Evolutionary conservation across 2,113 vertebrate genomes (phyloP), one percentile per base, ranked within the genome.

Genomic region (Hepsetus odoe): DNA sequence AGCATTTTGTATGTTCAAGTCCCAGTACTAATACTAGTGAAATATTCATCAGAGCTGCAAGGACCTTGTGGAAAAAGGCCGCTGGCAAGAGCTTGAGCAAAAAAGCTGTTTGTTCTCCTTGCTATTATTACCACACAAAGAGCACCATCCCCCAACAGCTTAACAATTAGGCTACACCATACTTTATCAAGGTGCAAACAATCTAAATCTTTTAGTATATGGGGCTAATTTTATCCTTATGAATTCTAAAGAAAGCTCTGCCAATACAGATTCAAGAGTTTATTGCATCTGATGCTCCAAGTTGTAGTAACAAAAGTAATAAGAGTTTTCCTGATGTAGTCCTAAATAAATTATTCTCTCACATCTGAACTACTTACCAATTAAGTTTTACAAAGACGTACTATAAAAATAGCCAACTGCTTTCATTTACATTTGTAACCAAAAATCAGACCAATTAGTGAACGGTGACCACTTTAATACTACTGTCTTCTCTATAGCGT

Each of bases 11-110:
- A 66, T 69, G 56, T 66, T 28, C 13, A 68, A 72, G 59, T 59
- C 59, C 53, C 73, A 74, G 14, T 42, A 70, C 24, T 35, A 71
- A 80, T 40, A 35, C 56, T 67, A 18, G 16, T 77, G 22, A 82
- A 83, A 81, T 81, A 66, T 74, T 46, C 24, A 72, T 55, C 49
- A 53, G 61, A 72, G 38, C 72, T 62, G 18, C 4, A 55, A 22
- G 18, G 49, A 35, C 51, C 58, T 55, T 38, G 65, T 35, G 68
- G 53, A 70, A 76, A 38, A 49, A 46, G 67, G 46, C 59, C 62
- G 38, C 8, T 51, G 56, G 58, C 46, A 72, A 58, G 42, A 72
- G 35, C 6, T 20, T 35, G n/a, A 65, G 46, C 55, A 70, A 61
- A 61, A 77, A 70, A 24, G 11, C 40, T 49, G 38, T 72, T 40